Conservation (phyloP, 2,113 vertebrate genomes). For the Odobenus rosmarus region DNA sequence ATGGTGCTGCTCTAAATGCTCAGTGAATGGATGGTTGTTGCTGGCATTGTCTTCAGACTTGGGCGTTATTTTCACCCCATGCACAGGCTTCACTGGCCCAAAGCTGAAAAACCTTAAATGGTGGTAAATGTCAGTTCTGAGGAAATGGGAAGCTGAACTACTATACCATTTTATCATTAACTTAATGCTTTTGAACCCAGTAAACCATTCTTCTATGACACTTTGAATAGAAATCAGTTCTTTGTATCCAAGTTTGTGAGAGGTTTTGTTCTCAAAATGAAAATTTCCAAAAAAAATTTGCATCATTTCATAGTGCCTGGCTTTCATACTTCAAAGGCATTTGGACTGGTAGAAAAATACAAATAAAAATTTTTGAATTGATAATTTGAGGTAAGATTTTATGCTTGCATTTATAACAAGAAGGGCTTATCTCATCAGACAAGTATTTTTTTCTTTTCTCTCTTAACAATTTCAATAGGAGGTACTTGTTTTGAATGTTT, state of each 20-base stretch:
- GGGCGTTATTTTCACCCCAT: background rate
- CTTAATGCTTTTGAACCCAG: conserved; percentile 47
- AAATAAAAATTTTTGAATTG: background rate
- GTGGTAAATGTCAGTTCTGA: conserved; percentile 30
- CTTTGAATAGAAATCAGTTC: conserved; percentile 37
- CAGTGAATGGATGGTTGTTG: background rate
- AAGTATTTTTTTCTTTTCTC: conserved; percentile 52
- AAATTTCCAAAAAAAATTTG: background rate
- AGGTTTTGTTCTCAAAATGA: conserved; percentile 60
- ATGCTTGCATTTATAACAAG: background rate
- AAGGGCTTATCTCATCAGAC: conserved; percentile 5
- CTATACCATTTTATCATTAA: conserved; percentile 46
- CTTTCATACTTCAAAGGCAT: conserved; percentile 10
- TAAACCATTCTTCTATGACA: conserved; percentile 11
- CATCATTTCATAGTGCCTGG: background rate
- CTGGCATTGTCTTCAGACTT: conserved; percentile 17
- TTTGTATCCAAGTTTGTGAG: conserved; percentile 40
- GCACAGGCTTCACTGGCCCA: background rate
- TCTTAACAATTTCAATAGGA: conserved; percentile 27
- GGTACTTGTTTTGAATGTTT: conserved; percentile 20
- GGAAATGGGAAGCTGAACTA: conserved; percentile 28
- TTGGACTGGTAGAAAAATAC: background rate
- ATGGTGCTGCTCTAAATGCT: background rate
- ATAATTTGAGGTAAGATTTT: conserved; percentile 29
- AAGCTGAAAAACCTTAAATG: conserved; percentile 58